Evolutionary conservation across 2,888 invertebrate genomes (phyloP).

Genomic region (Eupithecia centaureata): DNA sequence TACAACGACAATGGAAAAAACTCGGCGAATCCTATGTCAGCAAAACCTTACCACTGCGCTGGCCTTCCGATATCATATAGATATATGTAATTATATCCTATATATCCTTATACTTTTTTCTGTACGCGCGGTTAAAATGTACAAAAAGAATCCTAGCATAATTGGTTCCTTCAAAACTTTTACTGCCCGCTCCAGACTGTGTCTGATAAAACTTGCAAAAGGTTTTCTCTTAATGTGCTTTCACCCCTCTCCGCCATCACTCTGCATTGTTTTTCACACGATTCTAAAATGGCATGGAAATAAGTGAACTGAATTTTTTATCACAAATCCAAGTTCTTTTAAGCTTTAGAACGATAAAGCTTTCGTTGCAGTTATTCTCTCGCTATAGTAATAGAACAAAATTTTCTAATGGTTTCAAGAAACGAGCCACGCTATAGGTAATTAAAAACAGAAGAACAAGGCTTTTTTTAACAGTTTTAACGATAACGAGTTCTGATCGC

Average conservation of each 20-base stretch:
- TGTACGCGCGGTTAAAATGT: not conserved
- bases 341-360: too few relatives aligned
- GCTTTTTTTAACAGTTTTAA: too few relatives aligned
- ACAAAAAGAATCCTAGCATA: not conserved
- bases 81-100: too few relatives aligned
- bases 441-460: not conserved
- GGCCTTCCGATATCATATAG: too few relatives aligned
- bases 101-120: not conserved
- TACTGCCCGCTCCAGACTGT: conserved; percentile 2
- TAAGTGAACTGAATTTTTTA: not conserved
- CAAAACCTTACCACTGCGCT: too few relatives aligned
- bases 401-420: not conserved
- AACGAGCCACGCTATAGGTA: not conserved
- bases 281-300: not conserved
- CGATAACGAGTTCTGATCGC: too few relatives aligned
- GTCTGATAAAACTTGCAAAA: conserved; percentile 10
- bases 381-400: not conserved
- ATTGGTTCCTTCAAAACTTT: not conserved
- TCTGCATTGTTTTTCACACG: not conserved
- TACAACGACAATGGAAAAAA: too few relatives aligned
- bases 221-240: not conserved
- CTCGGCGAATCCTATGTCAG: too few relatives aligned
- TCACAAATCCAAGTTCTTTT: not conserved
- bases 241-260: not conserved
- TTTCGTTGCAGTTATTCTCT: too few relatives aligned